Evolutionary conservation across 2,113 vertebrate species (phyloP).

Genomic region (Synodontis membranacea): DNA sequence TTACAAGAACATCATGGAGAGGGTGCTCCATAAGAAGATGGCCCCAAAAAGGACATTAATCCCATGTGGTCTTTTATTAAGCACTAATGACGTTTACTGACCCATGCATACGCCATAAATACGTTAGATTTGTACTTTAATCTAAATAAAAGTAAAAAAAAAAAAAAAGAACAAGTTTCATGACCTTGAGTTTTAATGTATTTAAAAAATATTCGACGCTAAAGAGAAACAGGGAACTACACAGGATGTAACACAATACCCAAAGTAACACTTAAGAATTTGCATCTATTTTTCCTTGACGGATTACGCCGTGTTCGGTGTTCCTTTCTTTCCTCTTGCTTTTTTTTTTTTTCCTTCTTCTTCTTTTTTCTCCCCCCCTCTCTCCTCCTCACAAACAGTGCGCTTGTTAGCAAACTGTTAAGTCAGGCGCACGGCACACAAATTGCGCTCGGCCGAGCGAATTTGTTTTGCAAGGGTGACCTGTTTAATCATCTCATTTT

Average conservation of each 20-base stretch:
- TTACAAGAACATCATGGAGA: not conserved
- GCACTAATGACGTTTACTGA: not conserved
- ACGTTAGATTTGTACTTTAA: conserved; percentile 31
- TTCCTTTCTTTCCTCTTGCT: conserved; percentile 32
- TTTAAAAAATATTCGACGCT: not conserved
- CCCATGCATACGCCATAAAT: not conserved
- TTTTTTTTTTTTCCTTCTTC: conserved; percentile 57
- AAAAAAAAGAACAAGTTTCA: no score
- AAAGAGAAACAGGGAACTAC: not conserved
- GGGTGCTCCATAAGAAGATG: not conserved
- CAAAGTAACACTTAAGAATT: conserved; percentile 26
- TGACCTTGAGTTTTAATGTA: conserved; percentile 21
- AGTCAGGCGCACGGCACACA: conserved; percentile 77
- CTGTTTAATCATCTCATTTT: conserved; percentile 99
- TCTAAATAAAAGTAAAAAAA: not conserved
- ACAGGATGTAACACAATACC: not conserved
- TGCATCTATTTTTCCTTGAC: conserved; percentile 45
- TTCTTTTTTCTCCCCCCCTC: no score
- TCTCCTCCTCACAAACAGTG: conserved; percentile 79
- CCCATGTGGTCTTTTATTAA: not conserved
- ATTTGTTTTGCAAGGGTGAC: conserved; percentile 99
- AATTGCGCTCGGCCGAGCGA: conserved; percentile 82
- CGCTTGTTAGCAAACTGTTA: conserved; percentile 80
- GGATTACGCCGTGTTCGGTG: conserved; percentile 41
- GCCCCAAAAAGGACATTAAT: conserved; percentile 18